Evolutionary conservation across 2,113 vertebrate species (phyloP), one percentile per base, ranked within the genome.

Genomic region (Phrynosoma platyrhinos): DNA sequence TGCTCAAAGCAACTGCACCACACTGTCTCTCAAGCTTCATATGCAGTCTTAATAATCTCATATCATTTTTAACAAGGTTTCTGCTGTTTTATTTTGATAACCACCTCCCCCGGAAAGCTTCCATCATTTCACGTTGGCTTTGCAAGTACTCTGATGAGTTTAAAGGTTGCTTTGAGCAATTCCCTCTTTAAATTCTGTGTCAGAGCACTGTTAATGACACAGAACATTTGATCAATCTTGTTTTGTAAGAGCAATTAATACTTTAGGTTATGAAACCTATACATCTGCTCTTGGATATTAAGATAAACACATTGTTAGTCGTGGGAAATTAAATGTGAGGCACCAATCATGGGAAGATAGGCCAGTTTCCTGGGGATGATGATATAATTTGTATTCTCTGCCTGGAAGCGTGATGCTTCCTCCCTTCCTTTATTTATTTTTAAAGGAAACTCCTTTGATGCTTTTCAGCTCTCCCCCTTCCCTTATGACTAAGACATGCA

Each of bases 251-350:
- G 69, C 5, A 83, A 72, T 4, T 58, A 0, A 8, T 52, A 0
- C 30, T 9, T 72, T 64, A 27, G 25, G n/a, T 77, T 83, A 76
- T 81, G 25, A 30, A 30, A 69, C 83, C 85, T 91, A 84, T 0
- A 53, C 91, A 30, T 85, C 85, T 88, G 20, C 89, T 94, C 94
- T 89, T 72, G 88, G 85, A 55, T 91, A 7, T 79, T 94, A 90
- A 83, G n/a, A 90, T 89, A 87, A 92, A 93, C 93, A 85, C 95
- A 79, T 91, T 93, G 71, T 92, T 94, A 95, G 87, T 90, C 85
- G 90, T 36, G 91, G 88, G 91, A 96, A 94, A 95, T 94, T 84
- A 95, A 95, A 92, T 84, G 86, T 83, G 93, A 94, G 79, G 84
- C 89, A 91, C 82, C 76, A 88, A 93, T 93, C 84, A 90, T 91